These are phyloP conservation scores for Xiphorhynchus elegans DNA, from an alignment of 2,113 vertebrate genomes.

Conservation along the genomic window DNA sequence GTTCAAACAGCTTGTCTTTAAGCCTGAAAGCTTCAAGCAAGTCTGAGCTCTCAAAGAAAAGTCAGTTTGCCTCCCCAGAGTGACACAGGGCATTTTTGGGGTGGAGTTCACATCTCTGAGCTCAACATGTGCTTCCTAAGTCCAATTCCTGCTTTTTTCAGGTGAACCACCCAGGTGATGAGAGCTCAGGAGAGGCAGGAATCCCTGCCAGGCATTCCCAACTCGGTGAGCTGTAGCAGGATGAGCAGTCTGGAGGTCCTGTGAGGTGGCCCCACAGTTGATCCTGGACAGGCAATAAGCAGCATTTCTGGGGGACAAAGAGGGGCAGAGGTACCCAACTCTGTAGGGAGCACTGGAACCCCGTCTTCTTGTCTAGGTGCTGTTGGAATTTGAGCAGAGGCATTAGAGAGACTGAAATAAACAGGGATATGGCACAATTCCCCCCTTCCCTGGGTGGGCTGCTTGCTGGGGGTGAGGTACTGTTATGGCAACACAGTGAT, in stretches of 20 bases:
- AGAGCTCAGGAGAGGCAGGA: background rate
- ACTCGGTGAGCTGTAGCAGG: background rate
- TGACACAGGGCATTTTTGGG: background rate
- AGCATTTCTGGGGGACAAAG: background rate
- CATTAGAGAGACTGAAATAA: background rate
- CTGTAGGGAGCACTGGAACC: rapidly evolving
- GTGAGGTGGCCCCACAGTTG: rapidly evolving
- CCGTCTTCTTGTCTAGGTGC: background rate
- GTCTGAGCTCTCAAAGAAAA: background rate
- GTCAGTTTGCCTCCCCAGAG: background rate
- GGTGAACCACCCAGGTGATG: rapidly evolving
- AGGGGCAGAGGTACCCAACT: background rate
- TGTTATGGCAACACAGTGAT: background rate
- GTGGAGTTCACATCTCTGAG: background rate
- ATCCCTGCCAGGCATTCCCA: background rate
- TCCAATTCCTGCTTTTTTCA: background rate
- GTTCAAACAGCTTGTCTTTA: background rate
- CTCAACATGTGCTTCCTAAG: background rate
- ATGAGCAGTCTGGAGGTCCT: background rate
- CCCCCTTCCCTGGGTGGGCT: background rate
- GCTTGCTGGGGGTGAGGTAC: background rate
- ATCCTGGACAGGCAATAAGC: background rate
- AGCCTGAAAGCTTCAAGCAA: background rate
- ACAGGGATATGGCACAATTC: background rate
- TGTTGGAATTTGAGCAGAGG: background rate